Base-by-base conservation (phyloP, 2,797 vertebrate genomes). In the Pangasius krempfi region DNA sequence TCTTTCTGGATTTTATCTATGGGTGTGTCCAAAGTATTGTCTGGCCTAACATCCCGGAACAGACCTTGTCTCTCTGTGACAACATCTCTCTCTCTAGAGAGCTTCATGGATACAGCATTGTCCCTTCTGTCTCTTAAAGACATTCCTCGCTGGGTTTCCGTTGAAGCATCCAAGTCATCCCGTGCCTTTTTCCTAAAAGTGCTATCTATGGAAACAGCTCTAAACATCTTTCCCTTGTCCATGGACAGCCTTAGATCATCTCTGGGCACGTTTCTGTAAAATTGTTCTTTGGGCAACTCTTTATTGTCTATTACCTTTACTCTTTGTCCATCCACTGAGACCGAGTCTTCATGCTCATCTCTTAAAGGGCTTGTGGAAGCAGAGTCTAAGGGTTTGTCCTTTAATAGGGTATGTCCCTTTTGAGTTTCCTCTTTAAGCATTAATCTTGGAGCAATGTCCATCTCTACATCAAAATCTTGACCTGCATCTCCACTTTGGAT, bases 101-200 rank as follows among this genome's bases (percentile, higher is more conserved):
- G 44, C 54, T 90, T 95, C 89, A 91, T 94, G 37, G 91, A 90
- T 68, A 81, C 56, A 76, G 88, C 91, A 88, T 96, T 95, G 2
- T 93, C 95, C 92, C 94, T 94, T 86, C 87, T 92, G 33, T 94
- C 94, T 84, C 87, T 87, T 37, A 91, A 87, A 14, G 88, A 89
- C 80, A 68, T 88, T 10, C 56, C 13, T 70, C 89, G 85, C 58
- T 80, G n/a, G 30, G 4, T 88, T 75, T 89, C 91, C 5, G 30
- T 10, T 30, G 86, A 72, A 37, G 27, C 56, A 18, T 90, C 86
- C 30, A 86, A 66, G 6, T 91, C 86, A 25, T 87, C 84, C 60
- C 13, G 58, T 30, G 54, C n/a, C 44, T 78, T 87, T 82, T 78
- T 92, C 54, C 84, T 85, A 33, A 87, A 68, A 30, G 47, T 50